Evolutionary conservation across 2,797 vertebrate genomes (phyloP), one percentile per base, ranked within the genome.

Genomic region (Lithobates pipiens): DNA sequence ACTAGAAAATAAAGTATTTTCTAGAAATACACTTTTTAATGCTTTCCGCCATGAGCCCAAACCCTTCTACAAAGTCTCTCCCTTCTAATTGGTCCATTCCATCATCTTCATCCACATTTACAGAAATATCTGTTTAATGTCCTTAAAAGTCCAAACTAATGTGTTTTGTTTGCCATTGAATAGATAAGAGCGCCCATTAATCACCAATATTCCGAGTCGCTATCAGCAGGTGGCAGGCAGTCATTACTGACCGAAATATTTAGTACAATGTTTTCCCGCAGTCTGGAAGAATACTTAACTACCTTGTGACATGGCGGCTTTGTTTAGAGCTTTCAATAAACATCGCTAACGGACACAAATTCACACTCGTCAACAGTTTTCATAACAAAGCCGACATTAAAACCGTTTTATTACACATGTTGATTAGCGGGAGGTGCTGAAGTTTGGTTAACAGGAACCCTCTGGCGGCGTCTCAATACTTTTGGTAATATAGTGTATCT

Each of bases 161-260:
- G 73, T 69, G 74, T 69, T 84, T 70, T 84, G 73, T 69, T 77
- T 36, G 21, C 74, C 44, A 76, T 46, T 70, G 39, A 76, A 84
- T 57, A 29, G 67, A 61, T 65, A 54, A 70, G 57, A 84, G 77
- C 57, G n/a, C 46, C 77, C 82, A 84, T 84, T 63, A 78, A 84
- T 84, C 82, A 71, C 29, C n/a, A 78, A 72, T 77, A 76, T 84
- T 84, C 77, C 67, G 57, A 77, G 67, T 77, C 82, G 36, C 76
- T 84, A 84, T 76, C 76, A 84, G 82, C 63, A 42, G 76, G 76
- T 77, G 75, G 82, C 82, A 78, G 76, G 57, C 82, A 71, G 82
- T 63, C 75, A 84, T 84, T 76, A 77, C 82, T 39, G 15, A 61
- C 75, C 61, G 70, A 84, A 76, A 84, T 77, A 77, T 67, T 77